Conservation (phyloP, 2,888 invertebrate genomes). For the Willowsia nigromaculata region DNA sequence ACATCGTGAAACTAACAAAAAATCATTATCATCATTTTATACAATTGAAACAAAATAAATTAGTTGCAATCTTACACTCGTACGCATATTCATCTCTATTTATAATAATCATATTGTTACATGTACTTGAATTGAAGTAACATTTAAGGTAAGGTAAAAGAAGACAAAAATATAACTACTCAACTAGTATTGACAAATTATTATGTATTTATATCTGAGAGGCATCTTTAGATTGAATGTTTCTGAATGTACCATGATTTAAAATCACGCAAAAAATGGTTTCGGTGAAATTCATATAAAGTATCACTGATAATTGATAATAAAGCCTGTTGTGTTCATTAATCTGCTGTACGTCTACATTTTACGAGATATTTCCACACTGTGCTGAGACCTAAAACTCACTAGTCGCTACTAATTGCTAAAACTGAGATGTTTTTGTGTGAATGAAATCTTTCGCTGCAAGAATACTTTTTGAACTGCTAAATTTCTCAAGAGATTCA, state of each 20-base stretch:
- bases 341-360: not conserved
- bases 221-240: not conserved
- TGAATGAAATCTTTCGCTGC: not conserved
- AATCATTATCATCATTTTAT: conserved; percentile 2
- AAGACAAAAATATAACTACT: not conserved
- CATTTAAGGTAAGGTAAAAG: not conserved
- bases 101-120: not conserved
- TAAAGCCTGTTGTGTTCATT: not conserved
- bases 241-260: not conserved
- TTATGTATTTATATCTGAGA: not conserved
- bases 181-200: not conserved
- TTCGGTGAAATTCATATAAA: not conserved
- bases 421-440: not conserved
- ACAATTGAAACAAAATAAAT: conserved; percentile 17
- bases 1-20: conserved; percentile 25
- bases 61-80: conserved; percentile 29
- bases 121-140: not conserved
- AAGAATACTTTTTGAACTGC: not conserved
- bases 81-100: too few species aligned
- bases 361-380: not conserved
- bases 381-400: conserved; percentile 9
- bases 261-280: not conserved
- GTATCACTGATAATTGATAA: not conserved
- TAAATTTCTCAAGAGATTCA: not conserved
- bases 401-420: not conserved